Evolutionary conservation across 2,888 invertebrate genomes (phyloP).

Genomic region (Limulus polyphemus): DNA sequence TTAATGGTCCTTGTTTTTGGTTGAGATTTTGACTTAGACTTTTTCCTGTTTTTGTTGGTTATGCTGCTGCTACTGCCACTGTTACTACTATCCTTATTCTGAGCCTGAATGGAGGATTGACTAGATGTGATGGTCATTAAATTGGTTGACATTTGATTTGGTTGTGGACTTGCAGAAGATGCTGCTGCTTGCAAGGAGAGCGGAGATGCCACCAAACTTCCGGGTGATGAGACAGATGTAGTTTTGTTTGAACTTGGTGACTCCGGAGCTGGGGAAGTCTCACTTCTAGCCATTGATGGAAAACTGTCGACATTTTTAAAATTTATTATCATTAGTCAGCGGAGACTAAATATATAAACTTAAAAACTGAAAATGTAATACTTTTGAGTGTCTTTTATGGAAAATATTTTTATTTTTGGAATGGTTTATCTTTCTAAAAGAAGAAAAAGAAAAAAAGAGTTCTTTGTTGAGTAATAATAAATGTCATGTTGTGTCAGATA

Average conservation of each 20-base stretch:
- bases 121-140: too few relatives aligned
- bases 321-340: neutral
- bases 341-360: too few relatives aligned
- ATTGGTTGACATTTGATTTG: too few relatives aligned
- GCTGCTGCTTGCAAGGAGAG: neutral
- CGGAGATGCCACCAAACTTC: constrained; percentile 18
- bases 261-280: constrained; percentile 14
- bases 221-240: constrained; percentile 19
- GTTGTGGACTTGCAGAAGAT: too few relatives aligned
- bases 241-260: constrained; percentile 15
- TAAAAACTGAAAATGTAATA: too few relatives aligned
- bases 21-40: constrained; percentile 63
- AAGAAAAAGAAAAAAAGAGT: too few relatives aligned
- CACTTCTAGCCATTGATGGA: constrained; percentile 19
- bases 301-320: constrained; percentile 10
- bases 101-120: neutral
- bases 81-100: neutral
- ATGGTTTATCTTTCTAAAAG: too few relatives aligned
- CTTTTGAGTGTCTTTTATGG: too few relatives aligned
- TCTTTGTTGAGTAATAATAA: too few relatives aligned
- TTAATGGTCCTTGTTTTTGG: constrained; percentile 80
- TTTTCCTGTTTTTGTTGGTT: constrained; percentile 44
- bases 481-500: too few relatives aligned
- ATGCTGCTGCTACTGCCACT: constrained; percentile 5
- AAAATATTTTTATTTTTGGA: too few relatives aligned